Evolutionary conservation across 2,888 invertebrate species (phyloP).

Genomic region (Acrobasis suavella): DNA sequence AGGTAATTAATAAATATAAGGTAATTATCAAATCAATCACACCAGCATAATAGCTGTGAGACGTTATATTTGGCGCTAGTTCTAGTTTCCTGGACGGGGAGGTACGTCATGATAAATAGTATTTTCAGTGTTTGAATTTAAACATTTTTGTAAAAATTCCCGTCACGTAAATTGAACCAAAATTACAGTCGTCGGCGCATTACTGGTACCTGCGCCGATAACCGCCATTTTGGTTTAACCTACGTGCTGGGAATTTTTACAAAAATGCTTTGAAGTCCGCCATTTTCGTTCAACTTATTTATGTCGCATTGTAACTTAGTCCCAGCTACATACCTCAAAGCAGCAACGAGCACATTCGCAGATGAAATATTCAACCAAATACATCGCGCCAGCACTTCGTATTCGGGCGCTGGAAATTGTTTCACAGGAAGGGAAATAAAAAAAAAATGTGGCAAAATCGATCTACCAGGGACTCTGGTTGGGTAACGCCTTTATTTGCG

Average conservation of each 20-base stretch:
- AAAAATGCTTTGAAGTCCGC: too few species aligned
- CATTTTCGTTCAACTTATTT: too few species aligned
- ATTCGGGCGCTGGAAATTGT: conserved; percentile 21
- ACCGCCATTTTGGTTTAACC: too few species aligned
- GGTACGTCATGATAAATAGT: too few species aligned
- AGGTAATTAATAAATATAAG: too few species aligned
- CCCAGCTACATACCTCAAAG: conserved; percentile 44
- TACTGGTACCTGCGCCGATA: too few species aligned
- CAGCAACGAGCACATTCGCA: conserved; percentile 47
- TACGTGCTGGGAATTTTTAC: too few species aligned
- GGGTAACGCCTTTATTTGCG: conserved; percentile 14
- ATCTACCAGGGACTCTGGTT: neutral
- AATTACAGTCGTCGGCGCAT: too few species aligned
- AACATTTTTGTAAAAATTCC: too few species aligned
- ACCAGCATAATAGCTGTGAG: conserved; percentile 69
- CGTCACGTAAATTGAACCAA: too few species aligned
- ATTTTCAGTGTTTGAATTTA: too few species aligned
- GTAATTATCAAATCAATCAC: conserved; percentile 75
- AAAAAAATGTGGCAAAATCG: conserved; percentile 15
- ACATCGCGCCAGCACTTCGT: conserved; percentile 47
- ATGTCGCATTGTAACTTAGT: neutral
- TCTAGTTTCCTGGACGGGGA: conserved; percentile 27
- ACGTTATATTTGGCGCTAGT: conserved; percentile 68
- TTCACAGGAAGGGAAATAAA: conserved; percentile 12
- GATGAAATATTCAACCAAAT: conserved; percentile 70